phyloP scores from a whole-genome alignment of 2,113 vertebrate species.

The Brienomyrus longianalis region DNA sequence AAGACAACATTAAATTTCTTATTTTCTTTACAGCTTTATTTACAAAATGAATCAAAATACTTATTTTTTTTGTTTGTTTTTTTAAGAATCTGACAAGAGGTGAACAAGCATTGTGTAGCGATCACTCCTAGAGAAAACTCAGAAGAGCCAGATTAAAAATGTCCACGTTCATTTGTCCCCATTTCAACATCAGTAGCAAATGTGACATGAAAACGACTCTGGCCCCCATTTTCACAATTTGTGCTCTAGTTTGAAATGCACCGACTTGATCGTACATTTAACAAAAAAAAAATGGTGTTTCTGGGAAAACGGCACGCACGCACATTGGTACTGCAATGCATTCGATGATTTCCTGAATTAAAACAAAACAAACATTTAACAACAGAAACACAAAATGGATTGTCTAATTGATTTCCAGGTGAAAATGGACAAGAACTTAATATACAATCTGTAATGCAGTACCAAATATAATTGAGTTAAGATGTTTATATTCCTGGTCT shows the following conservation, averaged over 20 bases:
- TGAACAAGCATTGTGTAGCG: slow-evolving; percentile 61
- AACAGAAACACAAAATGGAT: slow-evolving; percentile 7
- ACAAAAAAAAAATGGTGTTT: neutral
- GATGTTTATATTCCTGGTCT: neutral
- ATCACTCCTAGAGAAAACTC: slow-evolving; percentile 56
- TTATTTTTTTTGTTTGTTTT: slow-evolving; percentile 43
- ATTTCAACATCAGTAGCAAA: slow-evolving; percentile 69
- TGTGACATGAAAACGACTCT: slow-evolving; percentile 45
- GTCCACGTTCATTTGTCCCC: slow-evolving; percentile 46
- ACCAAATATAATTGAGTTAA: neutral
- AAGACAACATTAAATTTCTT: slow-evolving; percentile 85
- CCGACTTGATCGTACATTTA: neutral
- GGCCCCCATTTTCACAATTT: slow-evolving; percentile 4
- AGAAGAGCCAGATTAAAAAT: slow-evolving; percentile 58
- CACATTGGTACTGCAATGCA: slow-evolving; percentile 22
- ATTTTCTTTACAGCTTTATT: slow-evolving; percentile 77
- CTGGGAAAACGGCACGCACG: neutral
- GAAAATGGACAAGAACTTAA: neutral
- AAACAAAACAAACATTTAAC: neutral
- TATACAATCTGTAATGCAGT: neutral
- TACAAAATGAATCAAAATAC: slow-evolving; percentile 86
- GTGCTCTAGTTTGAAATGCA: slow-evolving; percentile 7
- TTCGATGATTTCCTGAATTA: neutral
- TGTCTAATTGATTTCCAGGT: slow-evolving; percentile 16
- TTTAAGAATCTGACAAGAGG: slow-evolving; percentile 60